Base-by-base conservation (phyloP, 2,113 vertebrate species). In the Notechis scutatus region DNA sequence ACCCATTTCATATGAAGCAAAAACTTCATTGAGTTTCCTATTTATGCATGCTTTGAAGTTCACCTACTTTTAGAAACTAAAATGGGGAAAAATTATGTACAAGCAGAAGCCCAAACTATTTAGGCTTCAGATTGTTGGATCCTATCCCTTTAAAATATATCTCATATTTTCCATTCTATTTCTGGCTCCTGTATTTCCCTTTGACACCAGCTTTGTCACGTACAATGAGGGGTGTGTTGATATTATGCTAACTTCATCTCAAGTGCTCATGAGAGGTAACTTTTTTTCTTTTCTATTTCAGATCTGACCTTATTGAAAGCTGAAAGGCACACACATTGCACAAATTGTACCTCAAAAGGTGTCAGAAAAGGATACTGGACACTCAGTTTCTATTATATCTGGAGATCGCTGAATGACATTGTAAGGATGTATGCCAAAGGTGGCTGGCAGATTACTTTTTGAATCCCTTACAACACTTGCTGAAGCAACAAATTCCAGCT, bases 161-260 rank as follows among this genome's bases (percentile, higher is more conserved):
- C 39, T 91, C 57, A 39, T 90, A 56, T 91, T 94, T 95, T 94
- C 87, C 14, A 91, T 0, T 50, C 18, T 92, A 1, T 90, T 94
- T 94, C 14, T 94, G 8, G 42, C 29, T 64, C 87, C 21, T 91
- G 1, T 91, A 59, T 94, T 93, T 95, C 59, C 94, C 54, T 94
- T 9, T 6, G 55, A 87, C 1, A 74, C 0, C 2, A 94, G 87
- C 69, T 45, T 64, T 24, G 85, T 50, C 6, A 34, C 24, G 92
- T 93, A 94, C 59, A 50, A 47, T 93, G 1, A 0, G 57, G 3
- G 59, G 0, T 57, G 18, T 55, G 5, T 61, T 11, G 0, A 54
- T 89, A 47, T 57, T 93, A 89, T 26, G 2, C 0, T 91, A 52
- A 69, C 54, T 96, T 52, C 26, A 92, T 0, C 3, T 45, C 56